Evolutionary conservation across 2,888 invertebrate genomes (phyloP).

Genomic region (Leucophora obtusa): DNA sequence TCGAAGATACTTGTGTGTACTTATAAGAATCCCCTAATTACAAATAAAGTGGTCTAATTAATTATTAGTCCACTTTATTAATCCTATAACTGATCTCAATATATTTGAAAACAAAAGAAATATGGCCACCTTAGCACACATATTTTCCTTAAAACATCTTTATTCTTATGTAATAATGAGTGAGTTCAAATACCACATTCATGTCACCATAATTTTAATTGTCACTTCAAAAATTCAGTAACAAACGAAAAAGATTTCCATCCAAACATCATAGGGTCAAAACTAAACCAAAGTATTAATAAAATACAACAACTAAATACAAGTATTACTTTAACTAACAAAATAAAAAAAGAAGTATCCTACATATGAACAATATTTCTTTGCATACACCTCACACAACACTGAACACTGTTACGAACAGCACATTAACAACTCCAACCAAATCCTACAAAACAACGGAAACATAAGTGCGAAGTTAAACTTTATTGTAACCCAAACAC

Average conservation of each 20-base stretch:
- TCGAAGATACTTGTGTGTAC: no score
- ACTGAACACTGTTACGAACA: background rate
- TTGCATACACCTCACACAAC: conserved; percentile 5
- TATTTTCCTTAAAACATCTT: conserved; percentile 42
- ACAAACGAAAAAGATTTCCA: conserved; percentile 59
- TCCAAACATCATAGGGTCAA: conserved; percentile 49
- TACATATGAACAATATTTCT: conserved; percentile 3
- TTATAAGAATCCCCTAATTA: no score
- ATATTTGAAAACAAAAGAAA: no score
- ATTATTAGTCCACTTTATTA: no score
- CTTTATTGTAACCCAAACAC: conserved; percentile 78
- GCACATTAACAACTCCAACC: conserved; percentile 23
- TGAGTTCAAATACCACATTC: conserved; percentile 70
- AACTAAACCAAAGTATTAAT: conserved; percentile 51
- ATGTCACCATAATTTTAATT: conserved; percentile 74
- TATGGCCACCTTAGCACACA: conserved; percentile 44
- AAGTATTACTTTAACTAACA: conserved; percentile 20
- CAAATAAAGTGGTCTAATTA: no score
- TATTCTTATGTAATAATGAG: conserved; percentile 71
- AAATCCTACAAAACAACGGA: conserved; percentile 63
- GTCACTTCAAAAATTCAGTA: conserved; percentile 44
- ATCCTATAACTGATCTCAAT: no score
- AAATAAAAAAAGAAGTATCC: conserved; percentile 18
- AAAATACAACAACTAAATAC: conserved; percentile 39
- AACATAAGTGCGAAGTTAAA: conserved; percentile 77